Base-by-base conservation (phyloP, 2,113 vertebrate species). In the Bolborhynchus lineola region DNA sequence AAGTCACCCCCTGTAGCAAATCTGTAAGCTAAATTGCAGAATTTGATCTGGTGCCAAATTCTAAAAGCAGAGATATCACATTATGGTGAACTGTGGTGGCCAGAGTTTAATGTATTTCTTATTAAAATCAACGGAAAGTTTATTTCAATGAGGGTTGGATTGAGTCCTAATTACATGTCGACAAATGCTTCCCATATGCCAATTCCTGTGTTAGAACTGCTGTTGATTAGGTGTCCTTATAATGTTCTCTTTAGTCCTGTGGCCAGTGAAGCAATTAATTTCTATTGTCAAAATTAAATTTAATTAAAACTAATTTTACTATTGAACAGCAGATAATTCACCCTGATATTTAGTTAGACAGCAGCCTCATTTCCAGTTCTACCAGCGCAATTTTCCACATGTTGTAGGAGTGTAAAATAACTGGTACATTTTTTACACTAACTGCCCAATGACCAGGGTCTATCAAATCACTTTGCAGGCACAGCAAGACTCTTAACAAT, bases 51-150 rank as follows among this genome's bases (percentile, higher is more conserved):
- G 3, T 70, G 92, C 87, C 94, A 96, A 86, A 80, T 81, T 81
- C 82, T 96, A 90, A 95, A 92, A 70, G 59, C 84, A 80, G 46
- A 90, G 46, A 83, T 96, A 88, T 35, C 37, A 63, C 31, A 49
- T 86, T 55, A 55, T 42, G 26, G 50, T 83, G 64, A 81, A 60
- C 85, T 1, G 1, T 60, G 64, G 37, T 77, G 68, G 67, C 60
- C 76, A 25, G 75, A 81, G 68, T 77, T 88, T 93, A 92, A 96
- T 85, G 37, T n/a, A 86, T 80, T 92, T 86, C 53, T 94, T 95
- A 93, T 52, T 93, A 86, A 94, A 96, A 92, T 83, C 68, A 83
- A 67, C 67, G 46, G 75, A 78, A 96, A 94, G 59, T 96, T 95
- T 77, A 72, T 96, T 96, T 92, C 88, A 70, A 5, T 8, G 26